phyloP scores from a whole-genome alignment of 2,113 vertebrate genomes.

The Pseudorasbora parva region DNA sequence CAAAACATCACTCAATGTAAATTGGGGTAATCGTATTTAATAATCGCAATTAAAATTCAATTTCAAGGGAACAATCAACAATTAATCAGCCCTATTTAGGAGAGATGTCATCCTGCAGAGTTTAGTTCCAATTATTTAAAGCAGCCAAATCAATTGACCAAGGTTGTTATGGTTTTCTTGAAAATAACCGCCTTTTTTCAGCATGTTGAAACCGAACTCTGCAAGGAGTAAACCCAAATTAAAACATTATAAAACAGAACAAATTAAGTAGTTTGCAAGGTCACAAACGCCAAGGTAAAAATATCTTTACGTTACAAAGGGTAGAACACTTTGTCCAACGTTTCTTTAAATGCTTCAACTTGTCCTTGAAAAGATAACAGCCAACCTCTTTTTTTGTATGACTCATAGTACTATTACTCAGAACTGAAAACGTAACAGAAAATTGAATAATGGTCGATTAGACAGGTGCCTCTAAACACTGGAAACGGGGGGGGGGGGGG shows the following conservation, averaged over 20 bases:
- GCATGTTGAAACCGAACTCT: neutral
- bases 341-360: neutral
- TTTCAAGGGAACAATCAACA: no score
- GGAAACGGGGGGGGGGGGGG: neutral
- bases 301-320: neutral
- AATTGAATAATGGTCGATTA: slow-evolving; percentile 41
- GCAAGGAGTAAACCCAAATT: neutral
- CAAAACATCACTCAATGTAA: no score
- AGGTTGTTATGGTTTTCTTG: neutral
- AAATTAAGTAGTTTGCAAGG: neutral
- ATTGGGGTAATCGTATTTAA: no score
- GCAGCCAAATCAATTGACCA: no score
- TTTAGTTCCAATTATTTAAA: no score
- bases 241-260: neutral
- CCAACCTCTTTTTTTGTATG: neutral
- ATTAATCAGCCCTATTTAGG: no score
- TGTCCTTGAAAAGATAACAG: slow-evolving; percentile 3
- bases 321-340: neutral
- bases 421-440: slow-evolving; percentile 6
- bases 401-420: slow-evolving; percentile 21
- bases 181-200: neutral
- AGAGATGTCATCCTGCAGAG: neutral
- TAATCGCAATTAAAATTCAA: no score
- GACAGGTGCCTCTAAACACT: slow-evolving; percentile 17
- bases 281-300: neutral